phyloP scores from a whole-genome alignment of 2,113 vertebrate genomes.

The Strigops habroptila region DNA sequence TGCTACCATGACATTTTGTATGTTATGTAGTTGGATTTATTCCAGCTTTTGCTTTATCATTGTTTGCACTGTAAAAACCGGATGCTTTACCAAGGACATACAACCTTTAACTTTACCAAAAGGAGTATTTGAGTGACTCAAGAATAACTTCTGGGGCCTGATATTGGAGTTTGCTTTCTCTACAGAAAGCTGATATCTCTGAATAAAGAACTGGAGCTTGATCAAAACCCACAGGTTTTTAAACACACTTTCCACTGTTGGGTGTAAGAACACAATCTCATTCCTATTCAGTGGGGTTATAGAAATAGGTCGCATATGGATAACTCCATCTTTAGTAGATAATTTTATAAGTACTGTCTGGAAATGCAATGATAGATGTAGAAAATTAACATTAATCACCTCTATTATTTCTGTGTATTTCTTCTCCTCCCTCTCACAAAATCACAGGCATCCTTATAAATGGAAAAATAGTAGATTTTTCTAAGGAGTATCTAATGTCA shows the following conservation, averaged over 20 bases:
- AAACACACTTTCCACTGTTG: background rate
- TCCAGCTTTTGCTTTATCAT: slow-evolving; percentile 4
- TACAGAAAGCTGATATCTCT: background rate
- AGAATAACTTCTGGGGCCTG: background rate
- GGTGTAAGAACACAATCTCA: background rate
- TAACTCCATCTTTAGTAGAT: background rate
- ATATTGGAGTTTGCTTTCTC: background rate
- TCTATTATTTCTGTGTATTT: background rate
- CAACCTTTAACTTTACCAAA: background rate
- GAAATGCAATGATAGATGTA: background rate
- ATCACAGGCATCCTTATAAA: background rate
- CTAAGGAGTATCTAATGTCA: background rate
- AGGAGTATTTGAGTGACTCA: background rate
- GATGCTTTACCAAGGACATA: background rate
- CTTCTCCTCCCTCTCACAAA: background rate
- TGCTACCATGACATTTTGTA: slow-evolving; percentile 24
- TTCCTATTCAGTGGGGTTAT: background rate
- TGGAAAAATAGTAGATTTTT: background rate
- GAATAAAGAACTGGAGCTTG: background rate
- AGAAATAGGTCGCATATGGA: background rate
- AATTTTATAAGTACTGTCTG: background rate
- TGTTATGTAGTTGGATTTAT: background rate
- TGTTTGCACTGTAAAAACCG: slow-evolving; percentile 4
- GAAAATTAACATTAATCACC: background rate
- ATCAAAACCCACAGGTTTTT: background rate